Conservation (phyloP, 2,113 vertebrate species). For the Colius striatus region DNA sequence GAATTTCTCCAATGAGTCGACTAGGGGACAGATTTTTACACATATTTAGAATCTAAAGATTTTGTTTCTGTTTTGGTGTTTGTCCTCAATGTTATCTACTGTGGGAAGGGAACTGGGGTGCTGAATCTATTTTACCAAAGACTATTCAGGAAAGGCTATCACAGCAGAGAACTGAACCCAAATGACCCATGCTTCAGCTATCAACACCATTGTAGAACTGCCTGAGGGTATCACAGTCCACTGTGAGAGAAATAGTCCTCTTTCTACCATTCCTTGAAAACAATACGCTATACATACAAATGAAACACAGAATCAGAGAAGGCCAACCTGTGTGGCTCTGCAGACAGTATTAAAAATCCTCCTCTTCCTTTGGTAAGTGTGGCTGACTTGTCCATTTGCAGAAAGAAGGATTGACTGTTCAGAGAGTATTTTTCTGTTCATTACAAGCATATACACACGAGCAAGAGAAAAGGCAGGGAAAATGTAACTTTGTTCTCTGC, state of each 20-base stretch:
- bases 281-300: rapidly evolving
- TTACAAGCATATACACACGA: not conserved
- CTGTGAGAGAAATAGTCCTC: not conserved
- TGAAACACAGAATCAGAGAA: not conserved
- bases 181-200: not conserved
- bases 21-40: not conserved
- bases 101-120: not conserved
- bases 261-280: not conserved
- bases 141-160: not conserved
- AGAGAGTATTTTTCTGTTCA: not conserved
- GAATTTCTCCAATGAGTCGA: not conserved
- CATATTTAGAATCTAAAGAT: not conserved
- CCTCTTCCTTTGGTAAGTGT: not conserved
- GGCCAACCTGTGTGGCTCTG: not conserved
- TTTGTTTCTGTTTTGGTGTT: not conserved
- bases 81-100: not conserved
- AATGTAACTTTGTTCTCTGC: not conserved
- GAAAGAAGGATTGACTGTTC: not conserved
- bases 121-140: not conserved
- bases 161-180: not conserved
- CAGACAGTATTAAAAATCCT: not conserved
- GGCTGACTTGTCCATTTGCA: not conserved
- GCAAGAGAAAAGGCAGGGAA: not conserved
- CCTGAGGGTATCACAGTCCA: not conserved
- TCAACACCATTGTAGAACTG: not conserved